Conservation (phyloP, 2,113 vertebrate species). For the Bothrops jararaca region DNA sequence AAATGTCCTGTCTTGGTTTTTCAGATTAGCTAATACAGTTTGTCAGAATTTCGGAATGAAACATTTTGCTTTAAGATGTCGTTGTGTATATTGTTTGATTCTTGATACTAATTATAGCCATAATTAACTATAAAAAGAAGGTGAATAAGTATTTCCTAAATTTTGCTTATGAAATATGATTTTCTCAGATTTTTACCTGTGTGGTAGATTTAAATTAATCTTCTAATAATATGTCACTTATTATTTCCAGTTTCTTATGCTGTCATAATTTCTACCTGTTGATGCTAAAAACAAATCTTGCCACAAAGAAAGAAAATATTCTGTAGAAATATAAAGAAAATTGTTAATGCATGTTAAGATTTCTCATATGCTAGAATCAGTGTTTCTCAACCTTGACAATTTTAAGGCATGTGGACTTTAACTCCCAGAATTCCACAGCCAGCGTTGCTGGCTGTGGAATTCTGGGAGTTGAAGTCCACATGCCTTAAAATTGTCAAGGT, state of each 20-base stretch:
- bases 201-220: neutral
- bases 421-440: too few relatives aligned
- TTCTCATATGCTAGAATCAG: neutral
- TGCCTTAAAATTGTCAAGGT: too few relatives aligned
- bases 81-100: neutral
- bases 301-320: neutral
- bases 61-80: neutral
- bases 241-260: neutral
- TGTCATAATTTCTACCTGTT: neutral
- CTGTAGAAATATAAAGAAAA: neutral
- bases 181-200: neutral
- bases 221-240: neutral
- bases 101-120: neutral
- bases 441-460: too few relatives aligned
- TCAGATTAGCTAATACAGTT: neutral
- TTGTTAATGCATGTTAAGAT: neutral
- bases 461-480: too few relatives aligned
- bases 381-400: too few relatives aligned
- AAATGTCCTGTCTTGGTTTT: neutral
- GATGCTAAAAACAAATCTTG: neutral
- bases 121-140: neutral
- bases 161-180: neutral
- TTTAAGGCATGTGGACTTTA: too few relatives aligned
- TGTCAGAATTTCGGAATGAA: neutral
- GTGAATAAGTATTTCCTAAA: neutral